Base-by-base conservation (phyloP, 1,140 invertebrate species). In the Ctenoplectra terminalis region DNA sequence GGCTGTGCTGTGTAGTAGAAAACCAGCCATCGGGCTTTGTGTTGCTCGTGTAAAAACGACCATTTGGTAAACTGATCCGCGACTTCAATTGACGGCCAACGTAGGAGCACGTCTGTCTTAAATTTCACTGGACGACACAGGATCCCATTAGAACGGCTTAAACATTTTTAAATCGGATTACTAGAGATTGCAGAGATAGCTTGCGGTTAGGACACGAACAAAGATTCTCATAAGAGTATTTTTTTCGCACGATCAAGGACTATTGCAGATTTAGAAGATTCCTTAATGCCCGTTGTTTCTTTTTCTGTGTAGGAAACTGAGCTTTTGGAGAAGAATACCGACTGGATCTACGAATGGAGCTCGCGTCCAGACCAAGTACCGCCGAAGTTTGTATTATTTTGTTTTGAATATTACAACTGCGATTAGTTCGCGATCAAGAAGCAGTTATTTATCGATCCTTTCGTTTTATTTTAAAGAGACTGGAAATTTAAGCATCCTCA, bases 261-360 rank as follows among this genome's bases (percentile, higher is more conserved):
- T 9, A 6, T 13, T 5, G 20, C 2, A n/a, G 46, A 70, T 31
- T 31, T 11, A n/a, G 2, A n/a, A 23, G 29, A 34, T 46, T 66
- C 9, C 34, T 34, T n/a, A 34, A 73, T 8, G 2, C 20, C 5
- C 1, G 17, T 0, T 46, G 56, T 80, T 48, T 86, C 70, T 84
- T 88, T 85, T 84, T 85, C 83, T 83, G 93, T 92, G 67, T 92
- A 97, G 97, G 96, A 97, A 90, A 95, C 95, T 54, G 96, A 96
- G 84, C 92, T 95, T 67, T 89, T 96, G 80, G 96, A 96, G 88
- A 95, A 95, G 90, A 95, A 94, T 86, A 95, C 95, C 15, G 97
- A 98, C 89, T 98, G 97, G 97, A 96, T 98, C 37, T 97, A 97
- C 95, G 97, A 98, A 90, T 98, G 98, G 98, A 98, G 97, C 92